phyloP scores from a whole-genome alignment of 2,888 invertebrate species.

The Pristionchus entomophagus region DNA sequence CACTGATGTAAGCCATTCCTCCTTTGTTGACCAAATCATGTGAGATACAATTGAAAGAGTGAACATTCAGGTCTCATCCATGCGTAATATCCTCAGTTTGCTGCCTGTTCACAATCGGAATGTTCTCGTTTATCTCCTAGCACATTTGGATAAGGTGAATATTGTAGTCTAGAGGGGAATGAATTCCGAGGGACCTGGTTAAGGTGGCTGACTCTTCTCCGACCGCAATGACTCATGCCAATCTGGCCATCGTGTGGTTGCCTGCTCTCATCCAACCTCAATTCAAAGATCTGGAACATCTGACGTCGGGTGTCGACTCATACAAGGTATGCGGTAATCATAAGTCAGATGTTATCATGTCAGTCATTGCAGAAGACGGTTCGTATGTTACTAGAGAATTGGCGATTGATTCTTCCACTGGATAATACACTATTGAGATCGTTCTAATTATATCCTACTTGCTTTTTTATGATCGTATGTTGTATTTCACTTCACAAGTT shows the following conservation, averaged over 20 bases:
- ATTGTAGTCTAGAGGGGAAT: not conserved
- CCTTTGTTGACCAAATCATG: too few relatives aligned
- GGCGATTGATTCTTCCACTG: slow-evolving; percentile 17
- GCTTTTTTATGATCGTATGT: not conserved
- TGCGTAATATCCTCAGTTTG: not conserved
- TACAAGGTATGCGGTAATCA: slow-evolving; percentile 5
- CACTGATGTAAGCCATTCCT: not conserved
- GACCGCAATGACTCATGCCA: slow-evolving; percentile 31
- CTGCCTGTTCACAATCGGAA: not conserved
- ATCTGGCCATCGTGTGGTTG: slow-evolving; percentile 44
- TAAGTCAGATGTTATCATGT: not conserved
- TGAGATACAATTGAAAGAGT: too few relatives aligned
- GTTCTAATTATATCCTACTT: not conserved
- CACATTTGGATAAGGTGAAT: slow-evolving; percentile 29
- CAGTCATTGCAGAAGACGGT: slow-evolving; percentile 2
- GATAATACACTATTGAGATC: not conserved
- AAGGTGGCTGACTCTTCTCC: slow-evolving; percentile 27
- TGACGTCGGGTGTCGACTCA: not conserved
- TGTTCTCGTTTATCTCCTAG: not conserved
- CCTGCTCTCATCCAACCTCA: slow-evolving; percentile 47
- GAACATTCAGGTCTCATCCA: not conserved
- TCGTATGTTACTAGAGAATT: slow-evolving; percentile 2
- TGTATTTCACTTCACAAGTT: not conserved
- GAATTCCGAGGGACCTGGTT: too few relatives aligned
- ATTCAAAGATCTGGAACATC: slow-evolving; percentile 4